Percentiles rank a stretch among this genome's conserved stretches.
These are phyloP conservation scores for Drosophila miranda DNA, from an alignment of 1,140 invertebrate genomes.

Conservation along the genomic window DNA sequence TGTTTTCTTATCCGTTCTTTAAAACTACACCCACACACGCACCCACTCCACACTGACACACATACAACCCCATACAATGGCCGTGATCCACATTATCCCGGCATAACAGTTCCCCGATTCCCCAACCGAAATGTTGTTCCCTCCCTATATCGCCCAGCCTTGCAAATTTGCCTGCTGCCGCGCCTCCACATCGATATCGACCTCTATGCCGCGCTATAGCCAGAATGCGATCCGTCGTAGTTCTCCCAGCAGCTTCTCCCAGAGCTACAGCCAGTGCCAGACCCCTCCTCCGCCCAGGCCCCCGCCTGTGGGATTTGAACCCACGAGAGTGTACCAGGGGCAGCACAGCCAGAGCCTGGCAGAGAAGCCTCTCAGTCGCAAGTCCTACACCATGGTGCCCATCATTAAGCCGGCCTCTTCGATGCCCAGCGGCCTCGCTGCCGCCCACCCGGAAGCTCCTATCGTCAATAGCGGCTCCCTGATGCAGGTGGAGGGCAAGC, in stretches of 20 bases:
- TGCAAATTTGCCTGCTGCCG: constrained; percentile 79
- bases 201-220: constrained; percentile 74
- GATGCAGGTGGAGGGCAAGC: constrained; percentile 38
- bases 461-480: constrained; percentile 21
- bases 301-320: constrained; percentile 57
- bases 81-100: constrained; percentile 16
- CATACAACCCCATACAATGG: constrained; percentile 23
- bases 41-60: constrained; percentile 34
- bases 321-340: constrained; percentile 21
- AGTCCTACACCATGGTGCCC: constrained; percentile 66
- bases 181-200: constrained; percentile 57
- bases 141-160: constrained; percentile 78
- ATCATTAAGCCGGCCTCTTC: constrained; percentile 75
- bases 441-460: constrained; percentile 9
- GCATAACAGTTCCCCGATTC: constrained; percentile 74
- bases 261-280: constrained; percentile 28
- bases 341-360: constrained; percentile 33
- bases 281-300: constrained; percentile 74
- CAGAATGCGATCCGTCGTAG: constrained; percentile 39
- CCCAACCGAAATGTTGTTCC: constrained; percentile 81
- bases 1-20: constrained; percentile 58
- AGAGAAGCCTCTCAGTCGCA: constrained; percentile 38
- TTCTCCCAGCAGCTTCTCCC: constrained; percentile 59
- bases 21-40: constrained; percentile 38
- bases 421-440: constrained; percentile 71